These are phyloP conservation scores for Drosophila lutescens DNA, from an alignment of 2,888 invertebrate genomes.

Conservation along the genomic window DNA sequence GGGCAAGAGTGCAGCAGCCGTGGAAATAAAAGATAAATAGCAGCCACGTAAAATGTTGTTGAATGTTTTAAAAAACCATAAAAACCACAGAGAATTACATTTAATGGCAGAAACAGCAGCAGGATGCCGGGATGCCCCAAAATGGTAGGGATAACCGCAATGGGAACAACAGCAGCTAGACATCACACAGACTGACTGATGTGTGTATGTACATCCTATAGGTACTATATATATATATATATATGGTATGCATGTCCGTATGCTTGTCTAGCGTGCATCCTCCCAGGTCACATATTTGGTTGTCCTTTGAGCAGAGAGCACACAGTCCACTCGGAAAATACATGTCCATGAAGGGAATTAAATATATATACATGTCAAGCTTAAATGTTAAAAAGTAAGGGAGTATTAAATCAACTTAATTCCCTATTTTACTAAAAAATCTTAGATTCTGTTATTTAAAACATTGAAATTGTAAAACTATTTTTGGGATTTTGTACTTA, in stretches of 20 bases:
- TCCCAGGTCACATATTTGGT: constrained; percentile 30
- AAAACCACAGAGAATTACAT: constrained; percentile 80
- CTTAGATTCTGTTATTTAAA: too few relatives aligned
- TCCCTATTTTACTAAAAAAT: too few relatives aligned
- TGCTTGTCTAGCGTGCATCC: constrained; percentile 8
- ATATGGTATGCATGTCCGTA: background rate
- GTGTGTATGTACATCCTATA: constrained; percentile 1
- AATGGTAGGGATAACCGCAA: constrained; percentile 55
- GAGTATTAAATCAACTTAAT: background rate
- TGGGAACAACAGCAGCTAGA: constrained; percentile 54
- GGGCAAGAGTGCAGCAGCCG: constrained; percentile 45
- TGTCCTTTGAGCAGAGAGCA: constrained; percentile 26
- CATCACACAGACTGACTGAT: constrained; percentile 19
- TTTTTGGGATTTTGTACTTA: too few relatives aligned
- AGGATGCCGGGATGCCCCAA: constrained; percentile 12
- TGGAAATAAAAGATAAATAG: constrained; percentile 79
- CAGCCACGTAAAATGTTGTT: constrained; percentile 81
- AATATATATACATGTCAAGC: too few relatives aligned
- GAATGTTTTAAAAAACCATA: constrained; percentile 81
- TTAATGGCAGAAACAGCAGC: constrained; percentile 66
- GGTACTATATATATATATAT: background rate
- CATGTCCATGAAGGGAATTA: background rate
- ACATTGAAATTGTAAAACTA: too few relatives aligned
- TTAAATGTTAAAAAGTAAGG: background rate
- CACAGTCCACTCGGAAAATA: constrained; percentile 21